These are phyloP conservation scores for Sebastes trivittatus DNA, from an alignment of 2,797 vertebrate species.

Conservation along the genomic window DNA sequence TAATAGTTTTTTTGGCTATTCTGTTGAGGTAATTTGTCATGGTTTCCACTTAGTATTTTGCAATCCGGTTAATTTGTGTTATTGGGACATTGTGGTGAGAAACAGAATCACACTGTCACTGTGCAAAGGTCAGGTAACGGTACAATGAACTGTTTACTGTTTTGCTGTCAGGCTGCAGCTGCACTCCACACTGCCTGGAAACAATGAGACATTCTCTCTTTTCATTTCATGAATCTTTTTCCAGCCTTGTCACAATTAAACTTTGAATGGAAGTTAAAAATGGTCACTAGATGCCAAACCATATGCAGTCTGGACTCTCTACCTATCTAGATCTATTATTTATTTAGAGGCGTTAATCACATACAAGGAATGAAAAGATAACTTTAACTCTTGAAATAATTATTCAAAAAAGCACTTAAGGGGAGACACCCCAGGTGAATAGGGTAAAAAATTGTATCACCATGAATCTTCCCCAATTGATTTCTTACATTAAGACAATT, in stretches of 20 bases:
- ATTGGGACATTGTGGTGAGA: background rate
- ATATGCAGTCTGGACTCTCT: background rate
- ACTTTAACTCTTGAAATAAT: background rate
- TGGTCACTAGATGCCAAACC: background rate
- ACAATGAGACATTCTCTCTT: background rate
- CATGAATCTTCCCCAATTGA: no score
- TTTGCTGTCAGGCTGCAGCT: background rate
- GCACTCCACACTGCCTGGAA: background rate
- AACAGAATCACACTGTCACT: background rate
- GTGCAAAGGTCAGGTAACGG: constrained; percentile 49
- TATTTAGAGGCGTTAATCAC: background rate
- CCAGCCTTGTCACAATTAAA: background rate
- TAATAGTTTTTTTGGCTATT: background rate
- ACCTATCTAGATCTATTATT: background rate
- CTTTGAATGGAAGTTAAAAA: background rate
- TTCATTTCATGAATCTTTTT: background rate
- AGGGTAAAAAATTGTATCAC: no score
- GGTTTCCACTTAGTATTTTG: background rate
- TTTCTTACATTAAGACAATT: no score
- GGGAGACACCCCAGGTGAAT: no score
- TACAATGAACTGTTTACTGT: background rate
- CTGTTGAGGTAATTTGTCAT: background rate
- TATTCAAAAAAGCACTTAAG: background rate
- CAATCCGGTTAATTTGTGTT: background rate
- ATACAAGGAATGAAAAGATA: background rate